Conservation (phyloP, 1,140 invertebrate genomes). For the Mercenaria mercenaria region DNA sequence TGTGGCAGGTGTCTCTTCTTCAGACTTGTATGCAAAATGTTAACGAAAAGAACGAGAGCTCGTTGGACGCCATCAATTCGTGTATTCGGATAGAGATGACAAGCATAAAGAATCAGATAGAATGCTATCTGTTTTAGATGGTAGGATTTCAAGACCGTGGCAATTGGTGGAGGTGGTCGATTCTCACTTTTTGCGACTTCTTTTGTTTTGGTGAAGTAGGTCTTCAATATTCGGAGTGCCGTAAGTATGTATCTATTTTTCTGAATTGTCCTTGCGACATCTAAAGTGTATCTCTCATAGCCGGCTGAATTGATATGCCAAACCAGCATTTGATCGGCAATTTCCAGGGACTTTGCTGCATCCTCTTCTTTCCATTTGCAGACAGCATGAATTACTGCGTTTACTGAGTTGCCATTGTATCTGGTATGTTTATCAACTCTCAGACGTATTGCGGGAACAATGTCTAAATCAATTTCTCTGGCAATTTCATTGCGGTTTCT, state of each 20-base stretch:
- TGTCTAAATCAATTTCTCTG: slow-evolving; percentile 37
- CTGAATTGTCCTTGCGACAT: not conserved
- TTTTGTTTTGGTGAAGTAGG: not conserved
- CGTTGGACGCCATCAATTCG: not conserved
- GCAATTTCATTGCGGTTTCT: not conserved
- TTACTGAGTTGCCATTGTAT: not conserved
- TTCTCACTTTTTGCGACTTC: not conserved
- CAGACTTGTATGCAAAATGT: not conserved
- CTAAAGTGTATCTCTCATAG: no score
- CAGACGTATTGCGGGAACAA: slow-evolving; percentile 25
- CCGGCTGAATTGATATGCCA: slow-evolving; percentile 6
- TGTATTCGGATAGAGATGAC: not conserved
- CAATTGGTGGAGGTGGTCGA: not conserved
- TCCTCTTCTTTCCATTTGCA: slow-evolving; percentile 49
- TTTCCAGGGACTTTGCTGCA: not conserved
- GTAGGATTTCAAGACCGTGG: no score
- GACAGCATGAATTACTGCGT: slow-evolving; percentile 1
- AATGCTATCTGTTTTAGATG: slow-evolving; percentile 15
- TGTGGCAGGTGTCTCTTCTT: slow-evolving; percentile 33
- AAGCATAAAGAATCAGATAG: not conserved
- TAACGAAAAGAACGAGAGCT: slow-evolving; percentile 18
- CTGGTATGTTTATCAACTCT: not conserved
- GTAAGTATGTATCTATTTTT: not conserved
- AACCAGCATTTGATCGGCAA: not conserved
- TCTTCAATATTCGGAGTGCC: slow-evolving; percentile 17